Percentiles rank a stretch among this genome's conserved stretches.
These are phyloP conservation scores for Eupithecia dodoneata DNA, from an alignment of 2,888 invertebrate genomes.

Conservation along the genomic window DNA sequence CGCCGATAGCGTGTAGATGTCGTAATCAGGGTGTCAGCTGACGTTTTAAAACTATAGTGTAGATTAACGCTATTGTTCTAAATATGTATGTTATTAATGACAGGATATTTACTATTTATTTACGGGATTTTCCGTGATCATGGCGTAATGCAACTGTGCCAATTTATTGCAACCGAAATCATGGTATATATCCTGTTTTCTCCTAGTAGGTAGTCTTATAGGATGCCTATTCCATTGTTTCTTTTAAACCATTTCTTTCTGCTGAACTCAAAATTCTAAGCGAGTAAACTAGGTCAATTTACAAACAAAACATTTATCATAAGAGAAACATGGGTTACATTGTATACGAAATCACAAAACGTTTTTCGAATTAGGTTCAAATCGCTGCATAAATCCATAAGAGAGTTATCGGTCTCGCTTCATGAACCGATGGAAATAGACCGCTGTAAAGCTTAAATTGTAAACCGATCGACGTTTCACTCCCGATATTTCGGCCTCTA, in stretches of 20 bases:
- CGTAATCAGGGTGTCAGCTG: no score
- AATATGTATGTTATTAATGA: not conserved
- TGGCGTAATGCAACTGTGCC: not conserved
- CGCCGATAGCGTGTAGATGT: no score
- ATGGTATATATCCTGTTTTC: not conserved
- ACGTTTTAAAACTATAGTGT: no score
- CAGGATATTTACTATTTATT: not conserved
- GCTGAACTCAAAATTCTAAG: not conserved
- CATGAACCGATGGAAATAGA: constrained; percentile 75
- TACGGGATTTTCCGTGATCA: not conserved
- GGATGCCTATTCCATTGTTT: not conserved
- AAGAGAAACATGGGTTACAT: constrained; percentile 12
- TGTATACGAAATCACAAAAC: constrained; percentile 22
- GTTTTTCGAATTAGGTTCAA: constrained; percentile 58
- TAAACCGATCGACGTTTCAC: constrained; percentile 72
- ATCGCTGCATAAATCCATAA: constrained; percentile 69
- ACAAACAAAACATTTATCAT: constrained; percentile 15
- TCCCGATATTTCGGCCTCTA: constrained; percentile 61
- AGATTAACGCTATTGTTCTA: no score
- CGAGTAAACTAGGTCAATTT: constrained; percentile 3
- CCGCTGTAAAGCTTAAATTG: constrained; percentile 64
- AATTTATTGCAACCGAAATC: not conserved
- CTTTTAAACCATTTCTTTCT: not conserved
- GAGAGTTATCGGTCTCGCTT: constrained; percentile 66
- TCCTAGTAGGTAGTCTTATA: not conserved